Percentiles rank a stretch among this genome's conserved stretches.
These are phyloP conservation scores for Trematocara macrostoma DNA, from an alignment of 2,113 vertebrate genomes.

Conservation along the genomic window DNA sequence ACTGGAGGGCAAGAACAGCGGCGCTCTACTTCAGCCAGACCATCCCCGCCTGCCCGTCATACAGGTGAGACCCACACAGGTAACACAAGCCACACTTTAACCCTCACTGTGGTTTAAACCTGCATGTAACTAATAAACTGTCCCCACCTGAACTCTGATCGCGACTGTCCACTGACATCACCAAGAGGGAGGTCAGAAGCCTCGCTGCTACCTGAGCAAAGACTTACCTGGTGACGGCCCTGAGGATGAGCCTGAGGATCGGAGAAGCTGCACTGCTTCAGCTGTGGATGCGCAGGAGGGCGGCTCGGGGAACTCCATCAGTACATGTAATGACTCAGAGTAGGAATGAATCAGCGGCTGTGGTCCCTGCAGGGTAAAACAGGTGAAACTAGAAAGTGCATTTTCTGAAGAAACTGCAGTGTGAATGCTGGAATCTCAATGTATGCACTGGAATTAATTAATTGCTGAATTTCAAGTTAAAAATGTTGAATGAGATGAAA, in stretches of 20 bases:
- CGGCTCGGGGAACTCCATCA: not conserved
- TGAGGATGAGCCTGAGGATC: not conserved
- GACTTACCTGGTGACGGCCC: not conserved
- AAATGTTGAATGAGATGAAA: not conserved
- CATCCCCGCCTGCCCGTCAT: conserved; percentile 73
- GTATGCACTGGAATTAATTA: not conserved
- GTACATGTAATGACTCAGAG: not conserved
- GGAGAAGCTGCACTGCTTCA: not conserved
- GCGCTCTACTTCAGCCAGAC: conserved; percentile 87
- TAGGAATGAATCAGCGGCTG: not conserved
- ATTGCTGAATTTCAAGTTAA: not conserved
- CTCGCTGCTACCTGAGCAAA: not conserved
- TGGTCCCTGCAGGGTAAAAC: not conserved
- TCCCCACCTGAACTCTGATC: not conserved
- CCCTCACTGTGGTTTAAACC: not conserved
- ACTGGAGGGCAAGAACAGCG: conserved; percentile 88
- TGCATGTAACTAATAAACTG: not conserved
- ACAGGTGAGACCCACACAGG: conserved; percentile 76
- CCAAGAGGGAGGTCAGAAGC: not conserved
- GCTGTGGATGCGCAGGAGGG: not conserved
- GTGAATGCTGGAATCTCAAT: not conserved
- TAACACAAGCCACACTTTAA: not conserved
- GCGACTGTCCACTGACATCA: not conserved
- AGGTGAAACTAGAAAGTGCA: not conserved
- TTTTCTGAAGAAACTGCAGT: not conserved